Base-by-base conservation (phyloP, 2,888 invertebrate species). In the Acleris cristana region DNA sequence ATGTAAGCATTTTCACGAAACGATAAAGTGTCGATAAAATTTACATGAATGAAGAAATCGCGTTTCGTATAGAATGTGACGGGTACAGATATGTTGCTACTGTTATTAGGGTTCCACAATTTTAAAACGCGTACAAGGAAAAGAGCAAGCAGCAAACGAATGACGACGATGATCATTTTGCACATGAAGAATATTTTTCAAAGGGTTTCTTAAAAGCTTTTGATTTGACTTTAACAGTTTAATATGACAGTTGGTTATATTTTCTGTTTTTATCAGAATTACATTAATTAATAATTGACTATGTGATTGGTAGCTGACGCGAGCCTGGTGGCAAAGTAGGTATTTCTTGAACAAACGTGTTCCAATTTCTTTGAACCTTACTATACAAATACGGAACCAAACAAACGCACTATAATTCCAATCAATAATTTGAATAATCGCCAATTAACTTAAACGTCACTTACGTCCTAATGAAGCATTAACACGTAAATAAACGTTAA, bases 401-500 rank as follows among this genome's bases (percentile, higher is more conserved):
- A 61, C 16, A 54, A 16, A n/a, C 18, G 18, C 48, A 48, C 48
- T 48, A 16, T 40, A 40, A 40, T 40, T 16, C 5, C 40, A 61
- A 61, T 62, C 56, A 19, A 45, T 44, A 51, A 66, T 63, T 63
- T 57, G 53, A 67, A 58, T 53, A 21, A 58, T 63, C 40, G 78
- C 75, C 83, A 71, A 74, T 85, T 86, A 82, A 81, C 85, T 83
- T 90, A 88, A 90, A 91, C 90, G 91, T 87, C 81, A 86, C 90
- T 87, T 89, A 89, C 80, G 83, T 83, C 81, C 86, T 88, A 86
- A 90, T 90, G 86, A 83, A 87, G 86, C 88, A 86, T 88, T 87
- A 89, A 87, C 86, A 84, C 86, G 87, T 84, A 83, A 85, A 86
- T 85, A 83, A 81, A 88, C 86, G 84, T 88, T 87, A 90, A 89